phyloP scores from a whole-genome alignment of 2,888 invertebrate species.

The Uropetala carovei region DNA sequence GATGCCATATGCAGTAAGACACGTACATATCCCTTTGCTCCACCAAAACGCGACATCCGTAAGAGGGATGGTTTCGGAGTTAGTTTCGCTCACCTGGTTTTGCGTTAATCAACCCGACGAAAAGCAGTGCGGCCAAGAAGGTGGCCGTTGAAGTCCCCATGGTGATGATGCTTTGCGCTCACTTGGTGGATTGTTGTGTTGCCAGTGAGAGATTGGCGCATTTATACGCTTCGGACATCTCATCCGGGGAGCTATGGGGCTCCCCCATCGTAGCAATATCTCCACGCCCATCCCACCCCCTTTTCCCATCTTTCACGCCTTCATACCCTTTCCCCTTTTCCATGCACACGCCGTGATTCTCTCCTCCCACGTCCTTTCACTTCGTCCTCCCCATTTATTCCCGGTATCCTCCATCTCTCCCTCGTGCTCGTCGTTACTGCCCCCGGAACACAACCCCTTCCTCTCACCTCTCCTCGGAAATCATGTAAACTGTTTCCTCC shows the following conservation, averaged over 20 bases:
- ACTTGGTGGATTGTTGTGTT: constrained; percentile 2
- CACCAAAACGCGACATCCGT: not conserved
- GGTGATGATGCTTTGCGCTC: not conserved
- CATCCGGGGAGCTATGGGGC: constrained; percentile 24
- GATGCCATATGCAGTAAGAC: no score
- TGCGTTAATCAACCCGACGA: not conserved
- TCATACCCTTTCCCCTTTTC: no score
- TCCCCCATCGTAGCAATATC: not conserved
- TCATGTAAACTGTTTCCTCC: constrained; percentile 17
- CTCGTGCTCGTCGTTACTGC: not conserved
- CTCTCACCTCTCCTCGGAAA: not conserved
- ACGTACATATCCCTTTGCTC: no score
- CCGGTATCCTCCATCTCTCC: not conserved
- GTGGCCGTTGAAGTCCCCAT: constrained; percentile 55
- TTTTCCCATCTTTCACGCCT: not conserved
- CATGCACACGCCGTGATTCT: no score
- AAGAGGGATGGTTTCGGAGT: not conserved
- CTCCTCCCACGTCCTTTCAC: not conserved
- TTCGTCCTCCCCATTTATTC: not conserved
- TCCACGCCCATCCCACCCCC: not conserved
- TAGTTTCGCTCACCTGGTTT: constrained; percentile 20
- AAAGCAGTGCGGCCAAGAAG: constrained; percentile 25
- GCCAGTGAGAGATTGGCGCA: not conserved
- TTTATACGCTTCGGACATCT: constrained; percentile 33
- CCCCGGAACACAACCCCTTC: not conserved